Evolutionary conservation across 2,888 invertebrate genomes (phyloP), one percentile per base, ranked within the genome.

Genomic region (Xestia sexstrigata): DNA sequence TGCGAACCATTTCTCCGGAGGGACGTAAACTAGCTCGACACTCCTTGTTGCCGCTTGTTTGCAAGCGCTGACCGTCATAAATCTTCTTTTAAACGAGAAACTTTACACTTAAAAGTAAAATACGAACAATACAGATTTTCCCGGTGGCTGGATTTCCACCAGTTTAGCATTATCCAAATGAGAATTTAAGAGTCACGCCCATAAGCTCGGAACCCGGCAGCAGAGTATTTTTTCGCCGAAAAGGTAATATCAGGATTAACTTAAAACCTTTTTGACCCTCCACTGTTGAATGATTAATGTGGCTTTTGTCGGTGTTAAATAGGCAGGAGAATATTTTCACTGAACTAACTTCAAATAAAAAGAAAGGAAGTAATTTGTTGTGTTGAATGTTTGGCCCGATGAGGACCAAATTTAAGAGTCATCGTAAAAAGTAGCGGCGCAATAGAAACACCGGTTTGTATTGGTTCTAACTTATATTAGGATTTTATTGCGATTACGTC

Each of bases 401-500:
- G 55, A 13, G 39, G 49, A n/a, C 52, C 39, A 55, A 76, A 5
- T 74, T 71, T 76, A 63, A 67, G 69, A 70, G 70, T 77, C 30
- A 45, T 84, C 83, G 84, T 84, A 84, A 83, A 82, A 72, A 55
- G 35, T 55, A 23, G 26, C 47, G 52, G 58, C 17, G 20, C 26
- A 42, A 42, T 65, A 42, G n/a, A 26, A 65, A 42, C 65, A n/a
- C n/a, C 62, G 35, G 15, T 60, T 74, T 39, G 60, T 69, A 42
- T 78, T 78, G 68, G 30, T 76, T 68, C 47, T 71, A 70, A 74
- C 45, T 69, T 78, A 62, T 58, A 70, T 78, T 71, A 58, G 70
- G 55, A 63, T 76, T 85, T 79, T 85, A 76, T 77, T 75, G 74
- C 65, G 70, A 84, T 70, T 73, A 65, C 63, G 65, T 17, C 52